phyloP scores from a whole-genome alignment of 2,797 vertebrate genomes.

The Protonibea diacanthus region DNA sequence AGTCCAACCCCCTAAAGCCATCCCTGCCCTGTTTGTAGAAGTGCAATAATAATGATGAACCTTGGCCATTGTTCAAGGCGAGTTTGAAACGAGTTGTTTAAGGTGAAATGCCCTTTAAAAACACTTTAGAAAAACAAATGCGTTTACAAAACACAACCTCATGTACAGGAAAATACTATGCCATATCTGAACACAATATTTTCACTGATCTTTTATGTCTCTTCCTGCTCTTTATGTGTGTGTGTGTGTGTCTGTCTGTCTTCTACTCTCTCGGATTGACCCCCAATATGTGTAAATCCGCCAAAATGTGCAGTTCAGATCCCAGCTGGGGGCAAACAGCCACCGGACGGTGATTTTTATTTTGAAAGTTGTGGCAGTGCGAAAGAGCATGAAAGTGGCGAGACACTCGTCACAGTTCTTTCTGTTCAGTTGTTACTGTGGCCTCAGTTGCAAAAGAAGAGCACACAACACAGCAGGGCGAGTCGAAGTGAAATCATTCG shows the following conservation, averaged over 20 bases:
- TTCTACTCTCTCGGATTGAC: constrained; percentile 28
- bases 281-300: constrained; percentile 61
- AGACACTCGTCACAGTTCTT: not conserved
- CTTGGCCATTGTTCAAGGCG: constrained; percentile 55
- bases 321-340: constrained; percentile 29
- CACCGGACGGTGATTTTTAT: not conserved
- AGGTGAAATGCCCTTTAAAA: constrained; percentile 77
- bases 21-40: constrained; percentile 75
- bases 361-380: constrained; percentile 21
- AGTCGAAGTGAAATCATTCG: not conserved
- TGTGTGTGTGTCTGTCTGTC: constrained; percentile 3
- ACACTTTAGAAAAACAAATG: constrained; percentile 70
- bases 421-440: not conserved
- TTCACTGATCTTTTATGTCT: constrained; percentile 58
- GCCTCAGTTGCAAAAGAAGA: constrained; percentile 30
- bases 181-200: constrained; percentile 84
- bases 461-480: constrained; percentile 17
- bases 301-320: constrained; percentile 58
- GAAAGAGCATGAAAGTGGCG: constrained; percentile 3
- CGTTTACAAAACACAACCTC: constrained; percentile 85
- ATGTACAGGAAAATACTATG: constrained; percentile 82
- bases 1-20: constrained; percentile 61
- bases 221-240: constrained; percentile 55
- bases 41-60: constrained; percentile 84
- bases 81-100: constrained; percentile 50